A percentile compares a stretch with the other conserved stretches of the same genome.
Conservation (phyloP, 2,888 invertebrate genomes). For the Scelioninae gen. 1 region DNA sequence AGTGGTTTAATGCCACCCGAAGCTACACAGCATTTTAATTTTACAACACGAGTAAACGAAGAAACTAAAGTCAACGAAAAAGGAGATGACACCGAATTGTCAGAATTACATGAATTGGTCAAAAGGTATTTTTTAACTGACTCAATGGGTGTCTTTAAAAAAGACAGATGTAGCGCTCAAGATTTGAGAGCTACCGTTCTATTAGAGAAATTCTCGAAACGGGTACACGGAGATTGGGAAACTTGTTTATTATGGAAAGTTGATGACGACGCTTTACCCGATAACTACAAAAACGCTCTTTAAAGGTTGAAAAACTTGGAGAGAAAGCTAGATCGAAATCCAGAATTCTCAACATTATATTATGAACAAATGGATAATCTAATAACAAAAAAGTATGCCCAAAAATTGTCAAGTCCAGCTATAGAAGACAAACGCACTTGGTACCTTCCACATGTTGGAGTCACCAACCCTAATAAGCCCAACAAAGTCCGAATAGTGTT, state of each 20-base stretch:
- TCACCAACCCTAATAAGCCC: neutral
- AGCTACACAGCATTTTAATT: too few relatives aligned
- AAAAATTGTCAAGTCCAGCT: neutral
- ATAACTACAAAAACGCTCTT: neutral
- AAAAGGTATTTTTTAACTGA: neutral
- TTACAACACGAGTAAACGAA: too few relatives aligned
- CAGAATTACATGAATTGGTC: too few relatives aligned
- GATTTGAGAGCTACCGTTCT: too few relatives aligned
- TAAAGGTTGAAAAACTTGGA: neutral
- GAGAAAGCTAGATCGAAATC: neutral
- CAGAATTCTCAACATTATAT: neutral
- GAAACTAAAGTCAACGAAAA: too few relatives aligned
- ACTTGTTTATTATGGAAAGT: neutral
- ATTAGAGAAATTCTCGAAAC: neutral
- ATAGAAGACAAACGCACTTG: neutral
- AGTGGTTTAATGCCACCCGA: too few relatives aligned
- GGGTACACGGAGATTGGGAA: neutral
- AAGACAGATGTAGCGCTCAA: neutral
- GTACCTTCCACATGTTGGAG: conserved; percentile 11
- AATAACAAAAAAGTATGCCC: neutral
- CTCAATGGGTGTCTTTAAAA: neutral
- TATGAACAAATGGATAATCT: neutral
- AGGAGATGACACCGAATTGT: too few relatives aligned
- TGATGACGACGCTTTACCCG: neutral
- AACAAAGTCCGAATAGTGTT: neutral